phyloP scores from a whole-genome alignment of 2,797 vertebrate species.

The Eulemur albifrons region DNA sequence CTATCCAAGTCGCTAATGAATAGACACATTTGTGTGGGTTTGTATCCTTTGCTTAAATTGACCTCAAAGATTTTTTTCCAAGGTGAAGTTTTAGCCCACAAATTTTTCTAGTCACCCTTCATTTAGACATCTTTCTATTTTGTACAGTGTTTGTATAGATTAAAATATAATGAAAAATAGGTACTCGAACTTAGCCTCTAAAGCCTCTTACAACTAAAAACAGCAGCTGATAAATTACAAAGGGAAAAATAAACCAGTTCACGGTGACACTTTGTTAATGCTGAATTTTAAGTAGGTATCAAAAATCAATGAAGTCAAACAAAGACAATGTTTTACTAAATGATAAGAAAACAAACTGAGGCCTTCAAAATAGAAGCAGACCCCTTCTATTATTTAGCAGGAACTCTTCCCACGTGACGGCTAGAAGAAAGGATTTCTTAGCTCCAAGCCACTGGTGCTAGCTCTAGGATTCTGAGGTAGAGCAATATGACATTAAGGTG shows the following conservation, averaged over 20 bases:
- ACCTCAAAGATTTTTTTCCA: neutral
- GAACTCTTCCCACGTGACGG: neutral
- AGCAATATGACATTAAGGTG: neutral
- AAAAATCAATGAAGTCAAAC: neutral
- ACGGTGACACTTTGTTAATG: neutral
- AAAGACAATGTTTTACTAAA: neutral
- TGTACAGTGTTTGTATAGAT: neutral
- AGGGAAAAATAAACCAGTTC: neutral
- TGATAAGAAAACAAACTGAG: neutral
- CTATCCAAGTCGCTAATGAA: neutral
- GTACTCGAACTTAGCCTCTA: neutral
- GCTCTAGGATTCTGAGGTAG: neutral
- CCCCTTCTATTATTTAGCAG: neutral
- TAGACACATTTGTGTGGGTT: neutral
- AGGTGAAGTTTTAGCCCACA: neutral
- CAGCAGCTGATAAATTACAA: neutral
- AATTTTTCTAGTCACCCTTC: neutral
- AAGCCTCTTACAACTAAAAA: neutral
- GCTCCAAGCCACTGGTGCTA: neutral
- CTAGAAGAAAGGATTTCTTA: neutral
- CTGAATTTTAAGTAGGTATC: neutral
- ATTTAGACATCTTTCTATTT: neutral
- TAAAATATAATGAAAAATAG: slow-evolving; percentile 19
- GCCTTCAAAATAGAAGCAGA: neutral
- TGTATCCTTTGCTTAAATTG: neutral